Evolutionary conservation across 1,140 invertebrate species (phyloP), one percentile per base, ranked within the genome.

Genomic region (Eumaeus atala): DNA sequence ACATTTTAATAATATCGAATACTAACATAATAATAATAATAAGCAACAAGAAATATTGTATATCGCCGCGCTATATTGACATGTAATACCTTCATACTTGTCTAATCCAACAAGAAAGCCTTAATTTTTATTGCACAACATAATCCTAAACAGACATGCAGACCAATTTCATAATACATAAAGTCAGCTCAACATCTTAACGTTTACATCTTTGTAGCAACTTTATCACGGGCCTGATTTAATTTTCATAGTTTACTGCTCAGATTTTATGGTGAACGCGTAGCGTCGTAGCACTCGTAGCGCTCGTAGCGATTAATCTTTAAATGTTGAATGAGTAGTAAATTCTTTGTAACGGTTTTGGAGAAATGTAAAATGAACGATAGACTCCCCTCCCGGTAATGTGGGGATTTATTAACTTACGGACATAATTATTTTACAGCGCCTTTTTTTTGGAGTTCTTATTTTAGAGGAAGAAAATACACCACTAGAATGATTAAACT

Each of bases 311-410:
- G 76, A 82, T 82, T 82, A 78, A 78, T 78, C 73, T 73, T 65
- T 82, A 67, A 82, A 79, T 82, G 70, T 77, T 80, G 67, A 59
- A 83, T 75, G 73, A 76, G 67, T 62, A 64, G 63, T 74, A 73
- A 75, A 73, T 55, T 72, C 66, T 72, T 73, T 76, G 67, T 66
- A 60, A 64, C 58, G 44, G 63, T 58, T 57, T 66, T 66, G 54
- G 28, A 62, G 18, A 28, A 28, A 48, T 42, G 42, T 10, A 28
- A 51, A 28, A 61, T 54, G 57, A 35, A 63, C 21, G 18, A 44
- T 44, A 48, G 42, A 38, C 11, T 10, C 21, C 21, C 21, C n/a
- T n/a, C 21, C 40, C 40, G 17, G 40, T 14, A 12, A 38, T 28
- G 6, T 28, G 21, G 21, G 21, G 21, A 28, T 28, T 28, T 28